phyloP scores from a whole-genome alignment of 2,113 vertebrate genomes.

The Coryphaenoides rupestris region DNA sequence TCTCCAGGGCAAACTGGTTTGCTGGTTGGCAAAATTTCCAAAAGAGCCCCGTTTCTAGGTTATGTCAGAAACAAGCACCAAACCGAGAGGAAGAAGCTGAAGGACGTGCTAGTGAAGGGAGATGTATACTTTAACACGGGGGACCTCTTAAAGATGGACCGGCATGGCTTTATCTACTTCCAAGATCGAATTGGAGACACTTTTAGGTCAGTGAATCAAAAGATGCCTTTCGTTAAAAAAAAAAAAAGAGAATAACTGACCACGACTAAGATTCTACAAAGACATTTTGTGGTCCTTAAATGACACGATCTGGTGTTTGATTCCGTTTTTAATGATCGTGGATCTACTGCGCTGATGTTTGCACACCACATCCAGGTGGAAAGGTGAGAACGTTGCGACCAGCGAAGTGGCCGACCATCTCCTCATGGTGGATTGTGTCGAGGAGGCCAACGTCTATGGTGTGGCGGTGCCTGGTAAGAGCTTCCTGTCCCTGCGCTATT shows the following conservation, averaged over 20 bases:
- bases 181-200: constrained; percentile 83
- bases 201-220: constrained; percentile 68
- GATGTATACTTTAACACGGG: constrained; percentile 82
- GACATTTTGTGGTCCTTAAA: too few species aligned
- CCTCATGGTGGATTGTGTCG: constrained; percentile 59
- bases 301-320: background rate
- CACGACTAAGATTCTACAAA: too few species aligned
- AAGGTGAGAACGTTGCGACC: constrained; percentile 87
- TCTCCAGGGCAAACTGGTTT: constrained; percentile 78
- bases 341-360: too few species aligned
- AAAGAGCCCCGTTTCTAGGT: constrained; percentile 66
- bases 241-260: background rate
- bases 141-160: constrained; percentile 73
- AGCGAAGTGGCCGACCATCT: constrained; percentile 78
- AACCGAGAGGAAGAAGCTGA: constrained; percentile 79
- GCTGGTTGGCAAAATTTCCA: constrained; percentile 70
- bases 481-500: background rate
- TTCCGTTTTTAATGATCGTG: background rate
- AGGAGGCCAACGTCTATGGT: constrained; percentile 81
- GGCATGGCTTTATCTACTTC: constrained; percentile 83
- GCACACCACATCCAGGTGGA: constrained; percentile 72
- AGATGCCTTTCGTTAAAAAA: background rate
- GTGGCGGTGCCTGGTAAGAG: constrained; percentile 77
- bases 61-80: constrained; percentile 73
- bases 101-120: constrained; percentile 76